Evolutionary conservation across 2,888 invertebrate genomes (phyloP).

Genomic region (Callyntrura guangdongensis): DNA sequence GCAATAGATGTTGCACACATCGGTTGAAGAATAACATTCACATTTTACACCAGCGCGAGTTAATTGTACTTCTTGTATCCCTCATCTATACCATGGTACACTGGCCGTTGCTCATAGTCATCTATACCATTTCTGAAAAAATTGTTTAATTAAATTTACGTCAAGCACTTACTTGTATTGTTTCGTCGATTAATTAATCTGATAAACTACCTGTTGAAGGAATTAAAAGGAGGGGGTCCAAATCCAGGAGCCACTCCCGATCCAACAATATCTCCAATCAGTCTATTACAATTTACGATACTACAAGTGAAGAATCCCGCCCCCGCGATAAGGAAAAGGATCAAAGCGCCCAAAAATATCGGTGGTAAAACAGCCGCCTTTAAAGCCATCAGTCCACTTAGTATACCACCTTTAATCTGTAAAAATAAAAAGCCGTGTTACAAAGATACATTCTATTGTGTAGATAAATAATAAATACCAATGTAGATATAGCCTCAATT

Average conservation of each 20-base stretch:
- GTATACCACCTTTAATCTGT: constrained; percentile 82
- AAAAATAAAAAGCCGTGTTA: constrained; percentile 14
- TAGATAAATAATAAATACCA: not conserved
- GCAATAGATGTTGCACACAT: too few species aligned
- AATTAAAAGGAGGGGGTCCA: constrained; percentile 56
- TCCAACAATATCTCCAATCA: constrained; percentile 66
- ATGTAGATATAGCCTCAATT: not conserved
- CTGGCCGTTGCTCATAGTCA: constrained; percentile 81
- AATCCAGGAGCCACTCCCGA: constrained; percentile 44
- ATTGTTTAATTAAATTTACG: too few species aligned
- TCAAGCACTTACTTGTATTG: too few species aligned
- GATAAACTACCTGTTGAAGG: constrained; percentile 80
- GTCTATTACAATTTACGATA: constrained; percentile 79
- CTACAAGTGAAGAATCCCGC: constrained; percentile 82
- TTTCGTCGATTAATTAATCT: too few species aligned
- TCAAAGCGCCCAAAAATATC: constrained; percentile 79
- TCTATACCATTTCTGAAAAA: constrained; percentile 78
- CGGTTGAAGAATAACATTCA: too few species aligned
- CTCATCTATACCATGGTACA: constrained; percentile 82
- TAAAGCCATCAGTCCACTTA: constrained; percentile 79
- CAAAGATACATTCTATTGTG: not conserved
- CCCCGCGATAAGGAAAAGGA: constrained; percentile 82
- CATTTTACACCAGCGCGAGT: not conserved
- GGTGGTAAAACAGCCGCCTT: constrained; percentile 82
- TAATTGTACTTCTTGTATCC: constrained; percentile 81